These are phyloP conservation scores for Conomelus anceps DNA, from an alignment of 2,888 invertebrate species.

Conservation along the genomic window DNA sequence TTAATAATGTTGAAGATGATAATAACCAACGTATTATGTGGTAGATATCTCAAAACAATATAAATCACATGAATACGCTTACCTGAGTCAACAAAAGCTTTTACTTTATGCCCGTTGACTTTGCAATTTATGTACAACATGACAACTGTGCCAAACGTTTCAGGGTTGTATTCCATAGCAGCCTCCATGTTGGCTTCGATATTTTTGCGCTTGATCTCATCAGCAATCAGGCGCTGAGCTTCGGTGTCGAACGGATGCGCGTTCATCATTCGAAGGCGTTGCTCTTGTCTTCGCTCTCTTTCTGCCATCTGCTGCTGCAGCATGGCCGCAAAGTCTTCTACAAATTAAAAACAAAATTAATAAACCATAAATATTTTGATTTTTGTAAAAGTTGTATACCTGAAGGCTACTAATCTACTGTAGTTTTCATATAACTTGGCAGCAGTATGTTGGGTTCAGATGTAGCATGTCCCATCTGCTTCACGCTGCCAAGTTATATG, in stretches of 20 bases:
- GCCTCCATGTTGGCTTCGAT: conserved; percentile 98
- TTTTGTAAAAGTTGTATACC: too few species aligned
- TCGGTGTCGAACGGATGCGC: conserved; percentile 95
- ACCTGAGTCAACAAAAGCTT: conserved; percentile 97
- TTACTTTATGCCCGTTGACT: conserved; percentile 93
- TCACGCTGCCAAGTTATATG: too few species aligned
- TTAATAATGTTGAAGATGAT: too few species aligned
- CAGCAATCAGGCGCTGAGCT: conserved; percentile 89
- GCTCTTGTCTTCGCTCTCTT: conserved; percentile 73
- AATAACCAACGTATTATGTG: too few species aligned
- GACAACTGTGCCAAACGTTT: conserved; percentile 94
- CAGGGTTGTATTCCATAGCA: conserved; percentile 97
- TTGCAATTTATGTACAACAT: conserved; percentile 97
- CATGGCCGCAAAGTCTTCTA: conserved; percentile 71
- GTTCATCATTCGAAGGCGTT: conserved; percentile 78
- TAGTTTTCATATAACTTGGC: too few species aligned
- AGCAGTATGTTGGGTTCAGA: too few species aligned
- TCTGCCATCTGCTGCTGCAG: conserved; percentile 76
- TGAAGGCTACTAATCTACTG: too few species aligned
- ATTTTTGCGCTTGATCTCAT: conserved; percentile 91
- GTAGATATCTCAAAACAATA: neutral
- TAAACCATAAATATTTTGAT: too few species aligned
- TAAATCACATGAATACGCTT: conserved; percentile 19
- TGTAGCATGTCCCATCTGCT: too few species aligned
- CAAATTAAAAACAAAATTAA: neutral